Conservation (phyloP, 2,797 vertebrate species). For the Bradypodion pumilum region DNA sequence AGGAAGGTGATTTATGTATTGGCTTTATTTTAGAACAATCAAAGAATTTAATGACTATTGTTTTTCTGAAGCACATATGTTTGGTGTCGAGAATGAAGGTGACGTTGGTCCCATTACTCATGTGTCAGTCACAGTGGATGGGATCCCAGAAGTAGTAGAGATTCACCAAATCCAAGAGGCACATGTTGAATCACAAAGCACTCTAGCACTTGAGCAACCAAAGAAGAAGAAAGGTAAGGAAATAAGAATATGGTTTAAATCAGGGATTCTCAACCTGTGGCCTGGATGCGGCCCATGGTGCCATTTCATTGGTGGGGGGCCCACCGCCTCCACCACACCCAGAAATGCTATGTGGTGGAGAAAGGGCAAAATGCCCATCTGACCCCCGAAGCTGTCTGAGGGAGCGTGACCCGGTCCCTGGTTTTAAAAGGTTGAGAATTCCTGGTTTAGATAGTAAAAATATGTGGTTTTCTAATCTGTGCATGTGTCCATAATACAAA, state of each 20-base stretch:
- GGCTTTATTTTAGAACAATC: too few species aligned
- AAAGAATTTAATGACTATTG: too few species aligned
- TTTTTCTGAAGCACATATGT: constrained; percentile 83
- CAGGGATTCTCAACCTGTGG: too few species aligned
- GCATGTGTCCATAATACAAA: not conserved
- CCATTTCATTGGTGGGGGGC: too few species aligned
- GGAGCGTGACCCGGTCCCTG: too few species aligned
- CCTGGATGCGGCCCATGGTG: too few species aligned
- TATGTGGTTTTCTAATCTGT: fast-evolving
- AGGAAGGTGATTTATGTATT: too few species aligned
- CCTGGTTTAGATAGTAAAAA: not conserved
- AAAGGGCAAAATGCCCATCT: too few species aligned
- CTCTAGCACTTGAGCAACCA: constrained; percentile 79
- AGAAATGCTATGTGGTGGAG: too few species aligned
- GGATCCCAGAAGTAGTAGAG: constrained; percentile 84
- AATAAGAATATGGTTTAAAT: fast-evolving
- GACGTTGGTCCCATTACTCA: constrained; percentile 86
- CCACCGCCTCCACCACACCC: too few species aligned
- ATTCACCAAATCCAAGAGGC: constrained; percentile 79
- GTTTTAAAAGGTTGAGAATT: too few species aligned
- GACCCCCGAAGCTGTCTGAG: too few species aligned
- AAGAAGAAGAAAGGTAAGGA: constrained; percentile 87
- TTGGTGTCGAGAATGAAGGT: constrained; percentile 86
- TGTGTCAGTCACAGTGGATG: constrained; percentile 87
- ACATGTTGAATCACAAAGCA: constrained; percentile 71